These are phyloP conservation scores for Barbus barbus DNA, from an alignment of 2,113 vertebrate genomes.

Conservation along the genomic window DNA sequence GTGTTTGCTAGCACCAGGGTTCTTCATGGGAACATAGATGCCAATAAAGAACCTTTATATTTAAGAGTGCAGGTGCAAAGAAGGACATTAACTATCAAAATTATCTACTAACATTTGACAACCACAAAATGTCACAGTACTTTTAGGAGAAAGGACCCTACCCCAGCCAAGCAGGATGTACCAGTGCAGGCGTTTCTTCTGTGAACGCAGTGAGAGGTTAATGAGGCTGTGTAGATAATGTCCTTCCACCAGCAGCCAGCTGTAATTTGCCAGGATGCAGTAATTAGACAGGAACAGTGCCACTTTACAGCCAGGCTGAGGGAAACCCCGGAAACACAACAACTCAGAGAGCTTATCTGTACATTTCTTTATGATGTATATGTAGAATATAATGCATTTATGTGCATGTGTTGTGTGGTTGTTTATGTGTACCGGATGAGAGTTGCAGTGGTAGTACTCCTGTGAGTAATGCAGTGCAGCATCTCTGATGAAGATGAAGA, in stretches of 20 bases:
- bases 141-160: slow-evolving; percentile 61
- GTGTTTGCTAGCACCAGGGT: too few species aligned
- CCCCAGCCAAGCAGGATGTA: slow-evolving; percentile 91
- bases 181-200: slow-evolving; percentile 83
- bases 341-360: not conserved
- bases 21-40: not conserved
- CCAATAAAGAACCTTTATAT: not conserved
- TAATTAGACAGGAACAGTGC: slow-evolving; percentile 91
- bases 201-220: slow-evolving; percentile 86
- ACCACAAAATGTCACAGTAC: not conserved
- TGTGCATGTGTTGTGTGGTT: not conserved
- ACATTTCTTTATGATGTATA: not conserved
- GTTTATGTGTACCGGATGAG: slow-evolving; percentile 71
- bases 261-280: slow-evolving; percentile 93
- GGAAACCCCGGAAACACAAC: slow-evolving; percentile 1
- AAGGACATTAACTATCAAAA: not conserved
- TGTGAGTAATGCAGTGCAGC: slow-evolving; percentile 80
- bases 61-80: not conserved
- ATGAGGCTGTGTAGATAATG: slow-evolving; percentile 92
- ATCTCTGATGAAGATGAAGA: slow-evolving; percentile 91
- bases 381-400: not conserved
- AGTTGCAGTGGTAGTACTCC: slow-evolving; percentile 74
- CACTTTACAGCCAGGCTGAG: slow-evolving; percentile 87
- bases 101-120: too few species aligned
- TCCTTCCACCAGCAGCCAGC: slow-evolving; percentile 92